These are phyloP conservation scores for Oplegnathus fasciatus DNA, from an alignment of 2,113 vertebrate genomes.

Conservation along the genomic window DNA sequence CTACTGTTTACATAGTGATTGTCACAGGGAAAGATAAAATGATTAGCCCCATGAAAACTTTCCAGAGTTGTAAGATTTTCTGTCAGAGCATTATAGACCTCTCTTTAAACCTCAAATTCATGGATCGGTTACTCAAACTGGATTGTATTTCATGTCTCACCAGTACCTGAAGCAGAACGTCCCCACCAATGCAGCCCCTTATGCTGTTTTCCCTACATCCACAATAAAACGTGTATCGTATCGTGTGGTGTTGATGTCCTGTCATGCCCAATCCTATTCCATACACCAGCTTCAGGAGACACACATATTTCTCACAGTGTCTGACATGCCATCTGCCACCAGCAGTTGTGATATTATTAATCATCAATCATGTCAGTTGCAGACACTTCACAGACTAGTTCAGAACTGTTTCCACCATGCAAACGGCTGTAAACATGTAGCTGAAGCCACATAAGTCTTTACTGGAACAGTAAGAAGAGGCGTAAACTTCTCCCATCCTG, in stretches of 20 bases:
- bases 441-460: background rate
- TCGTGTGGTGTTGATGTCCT: background rate
- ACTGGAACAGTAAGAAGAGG: conserved; percentile 23
- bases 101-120: too few relatives aligned
- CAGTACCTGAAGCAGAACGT: background rate
- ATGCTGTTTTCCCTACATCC: background rate
- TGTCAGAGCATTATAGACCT: too few relatives aligned
- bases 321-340: background rate
- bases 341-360: background rate
- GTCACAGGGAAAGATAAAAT: too few relatives aligned
- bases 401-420: background rate
- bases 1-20: too few relatives aligned
- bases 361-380: background rate
- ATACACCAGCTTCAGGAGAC: background rate
- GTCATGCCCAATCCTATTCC: background rate
- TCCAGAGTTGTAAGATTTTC: too few relatives aligned
- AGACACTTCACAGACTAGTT: background rate
- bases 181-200: background rate
- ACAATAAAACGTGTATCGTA: background rate
- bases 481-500: conserved; percentile 49
- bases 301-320: background rate
- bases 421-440: conserved; percentile 15
- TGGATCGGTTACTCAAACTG: too few relatives aligned
- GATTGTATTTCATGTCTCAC: background rate
- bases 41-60: too few relatives aligned